Evolutionary conservation across 2,797 vertebrate genomes (phyloP).

Genomic region (Macropus fuliginosus): DNA sequence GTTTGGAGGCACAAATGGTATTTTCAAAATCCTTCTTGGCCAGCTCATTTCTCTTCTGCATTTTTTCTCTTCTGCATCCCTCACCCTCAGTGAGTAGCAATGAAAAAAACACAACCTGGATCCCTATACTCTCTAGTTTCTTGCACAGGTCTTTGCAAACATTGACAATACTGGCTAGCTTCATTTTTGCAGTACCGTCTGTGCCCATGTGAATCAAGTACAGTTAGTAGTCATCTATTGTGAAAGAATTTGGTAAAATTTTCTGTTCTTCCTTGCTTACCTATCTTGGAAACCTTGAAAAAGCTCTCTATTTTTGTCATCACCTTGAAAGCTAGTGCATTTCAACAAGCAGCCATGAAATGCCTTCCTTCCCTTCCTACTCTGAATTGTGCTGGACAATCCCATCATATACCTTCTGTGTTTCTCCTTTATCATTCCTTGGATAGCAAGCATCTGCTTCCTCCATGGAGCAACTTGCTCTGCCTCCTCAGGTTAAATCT

Average conservation of each 20-base stretch:
- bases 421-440: background rate
- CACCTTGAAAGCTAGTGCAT: background rate
- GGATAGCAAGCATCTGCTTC: background rate
- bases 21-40: too few relatives aligned
- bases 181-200: background rate
- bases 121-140: background rate
- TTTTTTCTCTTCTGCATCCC: background rate
- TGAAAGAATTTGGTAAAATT: background rate
- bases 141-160: background rate
- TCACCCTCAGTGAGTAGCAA: background rate
- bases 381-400: background rate
- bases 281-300: background rate
- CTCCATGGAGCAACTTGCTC: background rate
- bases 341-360: background rate
- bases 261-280: background rate
- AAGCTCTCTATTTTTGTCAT: background rate
- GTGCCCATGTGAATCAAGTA: background rate
- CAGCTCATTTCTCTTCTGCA: background rate
- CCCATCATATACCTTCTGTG: background rate
- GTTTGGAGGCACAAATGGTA: too few relatives aligned
- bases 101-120: background rate
- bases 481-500: background rate
- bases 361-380: background rate
- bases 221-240: background rate
- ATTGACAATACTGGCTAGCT: background rate